Evolutionary conservation across 2,113 vertebrate species (phyloP).

Genomic region (Bubo bubo): DNA sequence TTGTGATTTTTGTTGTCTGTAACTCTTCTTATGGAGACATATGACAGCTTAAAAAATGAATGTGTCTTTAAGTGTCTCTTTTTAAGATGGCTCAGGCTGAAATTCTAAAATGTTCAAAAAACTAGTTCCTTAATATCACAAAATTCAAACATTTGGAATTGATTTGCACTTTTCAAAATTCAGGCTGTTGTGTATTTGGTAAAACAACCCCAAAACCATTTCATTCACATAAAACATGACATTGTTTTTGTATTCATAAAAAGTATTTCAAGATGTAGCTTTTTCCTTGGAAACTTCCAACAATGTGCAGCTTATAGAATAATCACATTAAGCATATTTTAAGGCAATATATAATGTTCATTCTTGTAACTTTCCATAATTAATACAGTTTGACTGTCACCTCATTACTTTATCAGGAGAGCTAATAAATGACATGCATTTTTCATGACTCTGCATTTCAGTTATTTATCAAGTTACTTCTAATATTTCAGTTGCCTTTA

Average conservation of each 20-base stretch:
- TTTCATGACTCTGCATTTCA: background rate
- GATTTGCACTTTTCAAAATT: background rate
- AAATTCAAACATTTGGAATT: background rate
- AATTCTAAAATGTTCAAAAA: background rate
- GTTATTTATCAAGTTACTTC: conserved; percentile 33
- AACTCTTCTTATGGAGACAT: background rate
- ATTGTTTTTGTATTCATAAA: background rate
- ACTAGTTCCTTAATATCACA: background rate
- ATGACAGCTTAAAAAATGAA: background rate
- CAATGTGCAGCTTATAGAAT: background rate
- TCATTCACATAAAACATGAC: background rate
- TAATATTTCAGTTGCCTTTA: background rate
- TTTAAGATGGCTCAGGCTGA: background rate
- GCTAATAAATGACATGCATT: background rate
- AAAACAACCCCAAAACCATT: background rate
- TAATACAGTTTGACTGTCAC: background rate
- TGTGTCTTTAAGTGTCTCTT: background rate
- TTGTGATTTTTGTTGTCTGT: background rate
- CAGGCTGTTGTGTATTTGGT: background rate
- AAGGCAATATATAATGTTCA: background rate
- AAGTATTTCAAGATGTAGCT: background rate
- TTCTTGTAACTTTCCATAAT: background rate
- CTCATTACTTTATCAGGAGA: conserved; percentile 1
- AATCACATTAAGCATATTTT: background rate
- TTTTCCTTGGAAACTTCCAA: background rate